A percentile compares a stretch with the other conserved stretches of the same genome.
Conservation (phyloP, 23 tunicate genomes). For the Botrylloides violaceus region DNA sequence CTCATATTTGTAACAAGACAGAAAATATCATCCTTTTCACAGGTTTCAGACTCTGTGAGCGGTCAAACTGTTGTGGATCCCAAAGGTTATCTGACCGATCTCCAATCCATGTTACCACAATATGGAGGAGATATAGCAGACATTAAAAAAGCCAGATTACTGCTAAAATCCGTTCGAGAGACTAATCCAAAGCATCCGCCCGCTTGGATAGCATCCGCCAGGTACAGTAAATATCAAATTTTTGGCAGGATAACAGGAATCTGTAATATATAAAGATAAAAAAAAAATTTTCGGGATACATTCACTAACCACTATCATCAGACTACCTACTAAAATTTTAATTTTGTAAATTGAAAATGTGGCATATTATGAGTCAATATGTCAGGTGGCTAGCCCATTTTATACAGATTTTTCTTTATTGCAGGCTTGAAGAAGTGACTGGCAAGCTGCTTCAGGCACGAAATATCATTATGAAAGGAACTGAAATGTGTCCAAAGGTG, state of each 20-base stretch:
- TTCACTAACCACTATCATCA: background rate
- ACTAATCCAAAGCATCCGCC: constrained; percentile 99
- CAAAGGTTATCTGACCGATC: constrained; percentile 92
- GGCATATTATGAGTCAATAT: background rate
- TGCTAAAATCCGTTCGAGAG: constrained; percentile 93
- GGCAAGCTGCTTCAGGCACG: constrained; percentile 78
- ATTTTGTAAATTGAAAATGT: background rate
- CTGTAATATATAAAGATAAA: background rate
- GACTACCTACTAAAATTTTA: background rate
- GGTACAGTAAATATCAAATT: constrained; percentile 9
- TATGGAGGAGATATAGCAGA: constrained; percentile 96
- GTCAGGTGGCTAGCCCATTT: background rate
- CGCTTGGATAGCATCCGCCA: constrained; percentile 99
- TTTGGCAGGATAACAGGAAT: too few relatives aligned
- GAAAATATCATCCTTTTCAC: background rate
- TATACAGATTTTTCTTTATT: background rate
- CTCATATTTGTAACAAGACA: background rate
- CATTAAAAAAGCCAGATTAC: constrained; percentile 86
- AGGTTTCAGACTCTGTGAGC: constrained; percentile 97
- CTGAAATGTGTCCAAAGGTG: constrained; percentile 99
- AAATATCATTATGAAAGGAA: constrained; percentile 97
- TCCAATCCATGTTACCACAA: constrained; percentile 96
- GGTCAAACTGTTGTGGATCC: constrained; percentile 99
- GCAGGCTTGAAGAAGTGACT: constrained; percentile 88
- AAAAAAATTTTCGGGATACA: background rate